phyloP scores from a whole-genome alignment of 2,797 vertebrate species.

The Sebastes oblongus region DNA sequence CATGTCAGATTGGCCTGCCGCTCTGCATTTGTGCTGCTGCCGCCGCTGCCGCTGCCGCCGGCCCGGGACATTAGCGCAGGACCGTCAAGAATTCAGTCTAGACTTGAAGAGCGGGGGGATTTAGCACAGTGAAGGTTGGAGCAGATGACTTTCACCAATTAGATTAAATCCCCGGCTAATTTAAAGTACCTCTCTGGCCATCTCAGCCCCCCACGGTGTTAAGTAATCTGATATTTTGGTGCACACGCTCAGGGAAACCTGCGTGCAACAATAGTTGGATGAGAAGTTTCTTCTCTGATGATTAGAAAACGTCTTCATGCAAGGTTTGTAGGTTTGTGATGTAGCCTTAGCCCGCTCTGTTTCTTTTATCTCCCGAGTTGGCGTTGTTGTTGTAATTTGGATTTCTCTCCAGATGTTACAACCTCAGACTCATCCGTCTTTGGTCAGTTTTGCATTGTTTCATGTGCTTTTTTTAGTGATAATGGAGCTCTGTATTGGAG shows the following conservation, averaged over 20 bases:
- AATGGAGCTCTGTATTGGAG: neutral
- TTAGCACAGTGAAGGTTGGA: constrained; percentile 68
- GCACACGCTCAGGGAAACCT: constrained; percentile 23
- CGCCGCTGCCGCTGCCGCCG: neutral
- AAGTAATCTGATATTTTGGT: constrained; percentile 66
- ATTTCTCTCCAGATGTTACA: too few relatives aligned
- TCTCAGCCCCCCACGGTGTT: constrained; percentile 42
- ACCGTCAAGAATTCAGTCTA: constrained; percentile 79
- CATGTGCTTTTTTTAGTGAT: neutral
- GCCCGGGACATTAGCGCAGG: constrained; percentile 67
- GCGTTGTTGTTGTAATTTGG: neutral
- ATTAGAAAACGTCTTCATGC: neutral
- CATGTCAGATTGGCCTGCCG: constrained; percentile 71
- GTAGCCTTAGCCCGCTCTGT: too few relatives aligned
- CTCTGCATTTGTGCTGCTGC: constrained; percentile 58
- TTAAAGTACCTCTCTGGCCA: constrained; percentile 69
- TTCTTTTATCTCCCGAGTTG: too few relatives aligned
- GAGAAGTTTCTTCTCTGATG: neutral
- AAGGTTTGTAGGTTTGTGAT: too few relatives aligned
- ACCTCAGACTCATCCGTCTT: too few relatives aligned
- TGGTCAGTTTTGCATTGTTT: too few relatives aligned
- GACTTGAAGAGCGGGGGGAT: constrained; percentile 71
- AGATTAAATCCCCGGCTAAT: constrained; percentile 81
- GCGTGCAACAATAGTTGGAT: neutral
- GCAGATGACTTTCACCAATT: constrained; percentile 83